Evolutionary conservation across 2,888 invertebrate genomes (phyloP).

Genomic region (Sceliomorpha sp.): DNA sequence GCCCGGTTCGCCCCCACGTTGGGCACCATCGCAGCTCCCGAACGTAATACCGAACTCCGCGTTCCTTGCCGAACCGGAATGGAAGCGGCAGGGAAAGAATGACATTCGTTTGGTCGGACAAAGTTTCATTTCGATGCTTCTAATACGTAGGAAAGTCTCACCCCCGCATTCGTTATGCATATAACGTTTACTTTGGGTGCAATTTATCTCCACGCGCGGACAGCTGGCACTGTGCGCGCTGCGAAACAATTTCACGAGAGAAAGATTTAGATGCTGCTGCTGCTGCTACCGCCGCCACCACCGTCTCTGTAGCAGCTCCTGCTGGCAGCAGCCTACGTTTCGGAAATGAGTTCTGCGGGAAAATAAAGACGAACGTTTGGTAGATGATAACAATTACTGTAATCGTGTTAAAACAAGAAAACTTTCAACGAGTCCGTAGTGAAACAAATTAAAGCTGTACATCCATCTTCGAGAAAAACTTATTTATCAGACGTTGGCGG

Average conservation of each 20-base stretch:
- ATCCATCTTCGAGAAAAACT: too few relatives aligned
- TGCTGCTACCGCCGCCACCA: too few relatives aligned
- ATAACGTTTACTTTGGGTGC: constrained; percentile 47
- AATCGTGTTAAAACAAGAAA: neutral
- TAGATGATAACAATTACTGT: constrained; percentile 23
- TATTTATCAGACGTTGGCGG: too few relatives aligned
- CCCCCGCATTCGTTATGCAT: constrained; percentile 41
- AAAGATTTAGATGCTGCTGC: constrained; percentile 52
- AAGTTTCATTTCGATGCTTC: constrained; percentile 45
- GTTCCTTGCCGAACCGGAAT: constrained; percentile 19
- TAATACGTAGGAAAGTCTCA: constrained; percentile 34
- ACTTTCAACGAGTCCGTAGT: neutral
- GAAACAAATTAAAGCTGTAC: too few relatives aligned
- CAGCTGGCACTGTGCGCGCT: constrained; percentile 30
- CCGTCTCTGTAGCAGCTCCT: too few relatives aligned
- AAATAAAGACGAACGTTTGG: constrained; percentile 45
- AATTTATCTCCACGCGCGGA: constrained; percentile 49
- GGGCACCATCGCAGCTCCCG: too few relatives aligned
- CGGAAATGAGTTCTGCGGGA: constrained; percentile 49
- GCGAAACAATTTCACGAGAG: constrained; percentile 46
- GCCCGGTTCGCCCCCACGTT: constrained; percentile 1
- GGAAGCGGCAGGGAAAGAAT: constrained; percentile 22
- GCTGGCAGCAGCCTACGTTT: constrained; percentile 31
- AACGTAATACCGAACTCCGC: neutral
- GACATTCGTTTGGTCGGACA: constrained; percentile 25